Evolutionary conservation across 2,113 vertebrate species (phyloP).

Genomic region (Barbus barbus): DNA sequence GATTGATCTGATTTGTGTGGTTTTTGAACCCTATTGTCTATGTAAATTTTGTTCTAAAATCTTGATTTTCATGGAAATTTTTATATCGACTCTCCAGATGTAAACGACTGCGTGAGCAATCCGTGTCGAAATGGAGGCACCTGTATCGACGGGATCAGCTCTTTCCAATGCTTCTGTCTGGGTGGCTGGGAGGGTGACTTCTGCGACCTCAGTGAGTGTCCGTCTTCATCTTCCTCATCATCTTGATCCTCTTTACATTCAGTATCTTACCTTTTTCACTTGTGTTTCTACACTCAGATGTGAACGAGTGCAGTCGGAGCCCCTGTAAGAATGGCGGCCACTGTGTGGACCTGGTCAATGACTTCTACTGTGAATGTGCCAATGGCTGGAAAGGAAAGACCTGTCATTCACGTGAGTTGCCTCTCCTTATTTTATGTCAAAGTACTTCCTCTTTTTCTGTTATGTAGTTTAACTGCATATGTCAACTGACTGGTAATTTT

Average conservation of each 20-base stretch:
- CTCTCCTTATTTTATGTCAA: neutral
- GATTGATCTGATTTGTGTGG: no score
- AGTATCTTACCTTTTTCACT: neutral
- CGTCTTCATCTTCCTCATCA: neutral
- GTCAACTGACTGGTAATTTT: neutral
- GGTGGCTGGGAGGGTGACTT: no score
- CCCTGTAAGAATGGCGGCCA: conserved; percentile 91
- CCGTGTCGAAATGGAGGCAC: conserved; percentile 92
- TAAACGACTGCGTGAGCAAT: conserved; percentile 87
- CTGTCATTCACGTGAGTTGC: conserved; percentile 92
- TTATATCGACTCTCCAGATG: conserved; percentile 71
- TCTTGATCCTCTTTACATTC: neutral
- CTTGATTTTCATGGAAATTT: neutral
- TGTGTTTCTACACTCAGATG: conserved; percentile 73
- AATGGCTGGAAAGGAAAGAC: conserved; percentile 97
- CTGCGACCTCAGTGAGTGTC: conserved; percentile 77
- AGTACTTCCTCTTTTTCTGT: neutral
- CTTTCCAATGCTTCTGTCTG: conserved; percentile 89
- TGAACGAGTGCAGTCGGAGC: conserved; percentile 90
- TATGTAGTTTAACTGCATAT: neutral
- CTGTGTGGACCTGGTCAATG: conserved; percentile 90
- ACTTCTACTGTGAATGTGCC: conserved; percentile 91
- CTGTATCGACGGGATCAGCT: conserved; percentile 89
- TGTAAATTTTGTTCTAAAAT: neutral
- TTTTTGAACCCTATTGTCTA: neutral